Conservation (phyloP, 2,113 vertebrate genomes). For the Anthoscopus minutus region DNA sequence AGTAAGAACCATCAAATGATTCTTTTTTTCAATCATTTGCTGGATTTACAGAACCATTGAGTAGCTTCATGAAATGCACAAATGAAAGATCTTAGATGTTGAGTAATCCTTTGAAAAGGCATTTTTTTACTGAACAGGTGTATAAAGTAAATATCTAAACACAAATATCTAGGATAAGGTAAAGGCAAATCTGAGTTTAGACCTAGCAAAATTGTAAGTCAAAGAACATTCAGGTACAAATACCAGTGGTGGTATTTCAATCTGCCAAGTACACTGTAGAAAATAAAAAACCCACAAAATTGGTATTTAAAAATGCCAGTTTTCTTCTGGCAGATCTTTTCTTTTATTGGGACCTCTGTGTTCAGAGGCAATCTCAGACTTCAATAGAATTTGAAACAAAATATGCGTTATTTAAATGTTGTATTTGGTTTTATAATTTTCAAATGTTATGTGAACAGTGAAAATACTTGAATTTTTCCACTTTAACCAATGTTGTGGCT, state of each 20-base stretch:
- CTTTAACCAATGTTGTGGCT: neutral
- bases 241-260: neutral
- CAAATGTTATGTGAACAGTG: neutral
- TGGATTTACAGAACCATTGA: neutral
- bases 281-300: accelerated
- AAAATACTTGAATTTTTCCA: neutral
- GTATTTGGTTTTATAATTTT: neutral
- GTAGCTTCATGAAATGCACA: neutral
- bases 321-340: neutral
- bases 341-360: neutral
- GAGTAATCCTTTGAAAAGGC: neutral
- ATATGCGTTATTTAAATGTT: neutral
- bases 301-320: accelerated
- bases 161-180: neutral
- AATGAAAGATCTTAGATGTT: neutral
- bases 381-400: neutral
- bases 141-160: neutral
- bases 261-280: neutral
- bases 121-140: neutral
- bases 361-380: neutral
- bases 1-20: neutral
- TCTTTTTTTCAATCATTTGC: neutral
- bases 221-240: neutral
- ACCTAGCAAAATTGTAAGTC: neutral
- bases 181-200: neutral